Evolutionary conservation across 2,888 invertebrate genomes (phyloP).

Genomic region (Agrochola macilenta): DNA sequence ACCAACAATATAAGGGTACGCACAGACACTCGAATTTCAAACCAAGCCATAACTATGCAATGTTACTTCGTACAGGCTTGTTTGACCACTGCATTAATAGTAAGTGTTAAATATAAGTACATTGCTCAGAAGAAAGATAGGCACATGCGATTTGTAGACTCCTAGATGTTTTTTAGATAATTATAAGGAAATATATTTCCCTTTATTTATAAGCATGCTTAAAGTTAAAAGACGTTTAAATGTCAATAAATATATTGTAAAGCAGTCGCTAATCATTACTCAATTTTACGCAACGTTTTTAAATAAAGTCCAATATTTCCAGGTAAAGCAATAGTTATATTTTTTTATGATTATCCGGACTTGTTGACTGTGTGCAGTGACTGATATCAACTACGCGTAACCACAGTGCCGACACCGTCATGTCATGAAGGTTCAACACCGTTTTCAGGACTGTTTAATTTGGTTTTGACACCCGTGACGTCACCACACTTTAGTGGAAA

Average conservation of each 20-base stretch:
- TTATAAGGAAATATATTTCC: not conserved
- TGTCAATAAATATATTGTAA: not conserved
- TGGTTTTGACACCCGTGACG: not conserved
- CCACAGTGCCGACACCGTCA: not conserved
- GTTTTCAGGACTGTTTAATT: not conserved
- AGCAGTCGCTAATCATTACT: not conserved
- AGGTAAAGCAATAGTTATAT: not conserved
- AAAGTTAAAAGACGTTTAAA: not conserved
- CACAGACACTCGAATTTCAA: conserved; percentile 1
- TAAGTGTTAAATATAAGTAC: not conserved
- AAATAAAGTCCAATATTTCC: not conserved
- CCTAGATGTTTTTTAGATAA: not conserved
- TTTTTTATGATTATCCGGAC: not conserved
- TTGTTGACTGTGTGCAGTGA: not conserved
- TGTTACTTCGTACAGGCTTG: not conserved
- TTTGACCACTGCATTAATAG: not conserved
- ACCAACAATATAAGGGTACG: conserved; percentile 38
- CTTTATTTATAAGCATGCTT: not conserved
- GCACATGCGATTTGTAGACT: not conserved
- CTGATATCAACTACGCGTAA: not conserved
- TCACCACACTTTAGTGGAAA: conserved; percentile 9
- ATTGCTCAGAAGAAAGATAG: not conserved
- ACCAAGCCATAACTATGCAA: not conserved
- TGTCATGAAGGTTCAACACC: not conserved
- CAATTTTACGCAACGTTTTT: not conserved